Percentiles rank a stretch among this genome's conserved stretches.
Evolutionary conservation across 2,888 invertebrate genomes (phyloP).

Genomic region (Teleiodes luculella): DNA sequence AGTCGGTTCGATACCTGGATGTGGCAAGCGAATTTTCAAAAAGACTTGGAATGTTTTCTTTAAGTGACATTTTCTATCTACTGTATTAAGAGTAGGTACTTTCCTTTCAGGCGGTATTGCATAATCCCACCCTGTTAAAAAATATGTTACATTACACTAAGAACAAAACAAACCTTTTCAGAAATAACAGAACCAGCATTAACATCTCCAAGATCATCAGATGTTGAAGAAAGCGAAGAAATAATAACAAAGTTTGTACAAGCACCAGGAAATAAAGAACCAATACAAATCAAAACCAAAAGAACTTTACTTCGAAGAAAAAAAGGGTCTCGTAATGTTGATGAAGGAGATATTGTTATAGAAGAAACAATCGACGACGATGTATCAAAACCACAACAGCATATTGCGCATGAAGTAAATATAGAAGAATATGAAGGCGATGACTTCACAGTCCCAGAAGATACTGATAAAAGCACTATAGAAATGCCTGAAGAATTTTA

Average conservation of each 20-base stretch:
- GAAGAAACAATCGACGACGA: constrained; percentile 71
- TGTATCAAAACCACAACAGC: constrained; percentile 25
- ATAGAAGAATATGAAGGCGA: constrained; percentile 63
- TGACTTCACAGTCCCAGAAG: constrained; percentile 34
- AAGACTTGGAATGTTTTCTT: too few species aligned
- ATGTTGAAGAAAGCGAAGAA: constrained; percentile 78
- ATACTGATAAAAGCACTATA: constrained; percentile 50
- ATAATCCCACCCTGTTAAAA: too few species aligned
- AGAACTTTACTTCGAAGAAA: constrained; percentile 75
- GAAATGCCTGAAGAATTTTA: constrained; percentile 55
- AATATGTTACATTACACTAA: neutral
- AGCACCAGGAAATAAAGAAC: constrained; percentile 70
- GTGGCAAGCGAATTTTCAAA: too few species aligned
- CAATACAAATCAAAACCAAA: constrained; percentile 77
- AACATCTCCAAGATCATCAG: constrained; percentile 57
- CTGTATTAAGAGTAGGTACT: too few species aligned
- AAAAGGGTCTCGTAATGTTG: constrained; percentile 35
- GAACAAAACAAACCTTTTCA: constrained; percentile 38
- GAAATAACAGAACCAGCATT: constrained; percentile 36
- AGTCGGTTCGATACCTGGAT: too few species aligned
- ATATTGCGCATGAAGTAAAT: constrained; percentile 46
- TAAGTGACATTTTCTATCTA: too few species aligned
- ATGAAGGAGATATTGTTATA: constrained; percentile 71
- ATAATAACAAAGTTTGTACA: constrained; percentile 79
- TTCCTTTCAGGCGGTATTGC: too few species aligned